These are phyloP conservation scores for Diabrotica undecimpunctata DNA, from an alignment of 1,140 invertebrate species.

Conservation along the genomic window DNA sequence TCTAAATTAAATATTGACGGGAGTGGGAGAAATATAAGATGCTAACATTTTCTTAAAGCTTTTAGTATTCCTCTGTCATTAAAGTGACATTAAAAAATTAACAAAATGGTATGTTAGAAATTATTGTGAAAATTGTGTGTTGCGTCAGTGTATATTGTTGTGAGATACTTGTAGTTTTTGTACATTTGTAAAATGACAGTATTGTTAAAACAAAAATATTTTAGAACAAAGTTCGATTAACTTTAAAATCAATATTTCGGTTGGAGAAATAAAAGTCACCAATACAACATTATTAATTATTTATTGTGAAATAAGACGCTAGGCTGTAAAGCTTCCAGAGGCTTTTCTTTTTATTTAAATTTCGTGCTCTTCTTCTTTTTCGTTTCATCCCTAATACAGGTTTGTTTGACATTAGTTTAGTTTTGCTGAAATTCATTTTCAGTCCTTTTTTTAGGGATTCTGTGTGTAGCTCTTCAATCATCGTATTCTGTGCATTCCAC, in stretches of 20 bases:
- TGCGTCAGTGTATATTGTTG: neutral
- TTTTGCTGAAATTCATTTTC: no score
- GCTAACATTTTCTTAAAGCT: neutral
- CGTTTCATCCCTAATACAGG: no score
- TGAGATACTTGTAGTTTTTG: no score
- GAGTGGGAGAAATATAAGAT: constrained; percentile 18
- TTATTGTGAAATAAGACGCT: neutral
- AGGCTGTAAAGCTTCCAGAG: neutral
- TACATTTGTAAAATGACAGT: no score
- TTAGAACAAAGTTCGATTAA: no score
- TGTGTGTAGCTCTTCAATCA: no score
- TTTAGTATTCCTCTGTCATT: constrained; percentile 8
- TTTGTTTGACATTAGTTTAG: no score
- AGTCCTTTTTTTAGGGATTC: no score
- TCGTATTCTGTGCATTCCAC: no score
- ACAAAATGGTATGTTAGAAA: constrained; percentile 11
- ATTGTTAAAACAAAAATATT: no score
- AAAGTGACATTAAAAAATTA: constrained; percentile 16
- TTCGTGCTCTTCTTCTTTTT: no score
- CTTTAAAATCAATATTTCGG: neutral
- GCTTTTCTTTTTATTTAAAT: neutral
- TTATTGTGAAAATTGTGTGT: neutral
- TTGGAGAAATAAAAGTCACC: neutral
- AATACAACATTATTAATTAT: neutral
- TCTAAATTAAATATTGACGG: constrained; percentile 3